phyloP scores from a whole-genome alignment of 2,888 invertebrate species.

The Euzophera pinguis region DNA sequence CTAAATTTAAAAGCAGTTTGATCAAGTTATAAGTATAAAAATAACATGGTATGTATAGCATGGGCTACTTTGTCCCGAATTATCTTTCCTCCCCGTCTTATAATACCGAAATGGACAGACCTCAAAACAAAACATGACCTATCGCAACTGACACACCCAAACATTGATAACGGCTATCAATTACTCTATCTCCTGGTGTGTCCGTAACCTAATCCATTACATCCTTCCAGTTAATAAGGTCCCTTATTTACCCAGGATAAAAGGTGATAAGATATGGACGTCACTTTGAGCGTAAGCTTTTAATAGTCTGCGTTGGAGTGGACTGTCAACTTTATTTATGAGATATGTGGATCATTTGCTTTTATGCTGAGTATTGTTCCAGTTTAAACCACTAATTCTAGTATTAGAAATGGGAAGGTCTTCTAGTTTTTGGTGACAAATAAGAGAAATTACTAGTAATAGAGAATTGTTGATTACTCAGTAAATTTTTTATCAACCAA shows the following conservation, averaged over 20 bases:
- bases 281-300: constrained; percentile 13
- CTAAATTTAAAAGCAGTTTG: too few relatives aligned
- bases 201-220: constrained; percentile 53
- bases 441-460: too few relatives aligned
- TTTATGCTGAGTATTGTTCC: too few relatives aligned
- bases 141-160: constrained; percentile 14
- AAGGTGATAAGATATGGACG: constrained; percentile 27
- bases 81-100: not conserved
- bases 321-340: constrained; percentile 1
- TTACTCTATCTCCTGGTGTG: constrained; percentile 42
- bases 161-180: constrained; percentile 47
- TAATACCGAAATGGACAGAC: constrained; percentile 4
- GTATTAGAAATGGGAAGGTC: too few relatives aligned
- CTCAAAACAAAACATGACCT: not conserved
- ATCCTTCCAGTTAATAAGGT: constrained; percentile 60
- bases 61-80: too few relatives aligned
- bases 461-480: too few relatives aligned
- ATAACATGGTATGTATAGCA: too few relatives aligned
- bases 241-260: constrained; percentile 66
- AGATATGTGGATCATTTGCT: too few relatives aligned
- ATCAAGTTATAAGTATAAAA: too few relatives aligned
- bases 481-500: too few relatives aligned
- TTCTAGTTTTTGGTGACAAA: too few relatives aligned
- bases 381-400: too few relatives aligned
- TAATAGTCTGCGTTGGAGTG: not conserved